Base-by-base conservation (phyloP, 1,140 invertebrate genomes). In the Procambarus virginalis region DNA sequence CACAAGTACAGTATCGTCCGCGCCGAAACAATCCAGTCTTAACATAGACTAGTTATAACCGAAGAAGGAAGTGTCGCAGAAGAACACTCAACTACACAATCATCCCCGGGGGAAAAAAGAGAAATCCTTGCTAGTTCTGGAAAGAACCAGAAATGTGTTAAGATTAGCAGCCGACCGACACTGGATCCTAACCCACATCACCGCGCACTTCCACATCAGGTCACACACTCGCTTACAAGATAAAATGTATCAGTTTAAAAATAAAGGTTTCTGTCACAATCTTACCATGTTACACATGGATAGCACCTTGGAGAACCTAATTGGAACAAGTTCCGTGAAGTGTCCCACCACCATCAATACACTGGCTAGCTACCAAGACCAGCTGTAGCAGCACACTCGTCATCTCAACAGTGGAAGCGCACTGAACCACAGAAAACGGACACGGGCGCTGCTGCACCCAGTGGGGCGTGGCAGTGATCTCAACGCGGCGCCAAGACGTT, bases 241-340 rank as follows among this genome's bases (percentile, higher is more conserved):
- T 34, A 34, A 34, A 34, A 34, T 34, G 34, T 34, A 34, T 34
- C 34, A 34, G 1, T 0, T 34, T 34, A 0, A 34, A 34, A 34
- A 34, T 34, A 34, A 34, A 34, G 34, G 34, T 34, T 34, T 34
- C 34, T 34, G 34, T 34, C 34, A 34, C 34, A 34, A 34, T 34
- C 34, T 34, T 34, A 34, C 34, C 34, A 34, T 34, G 34, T 34
- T 55, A 84, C 88, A 89, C 88, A 89, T 89, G 88, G 88, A 55
- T 51, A 60, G 45, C 77, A 87, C 86, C 73, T 73, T 68, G 34
- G 68, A 84, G 60, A 84, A 70, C 48, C 82, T 64, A 45, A 64
- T 60, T 22, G 45, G 86, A 60, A 73, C 60, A 55, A 81, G 73
- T 49, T 73, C 64, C 45, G 82, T 34, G 6, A 60, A 78, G 46